Evolutionary conservation across 2,113 vertebrate species (phyloP), one percentile per base, ranked within the genome.

Genomic region (Ancistrus triradiatus): DNA sequence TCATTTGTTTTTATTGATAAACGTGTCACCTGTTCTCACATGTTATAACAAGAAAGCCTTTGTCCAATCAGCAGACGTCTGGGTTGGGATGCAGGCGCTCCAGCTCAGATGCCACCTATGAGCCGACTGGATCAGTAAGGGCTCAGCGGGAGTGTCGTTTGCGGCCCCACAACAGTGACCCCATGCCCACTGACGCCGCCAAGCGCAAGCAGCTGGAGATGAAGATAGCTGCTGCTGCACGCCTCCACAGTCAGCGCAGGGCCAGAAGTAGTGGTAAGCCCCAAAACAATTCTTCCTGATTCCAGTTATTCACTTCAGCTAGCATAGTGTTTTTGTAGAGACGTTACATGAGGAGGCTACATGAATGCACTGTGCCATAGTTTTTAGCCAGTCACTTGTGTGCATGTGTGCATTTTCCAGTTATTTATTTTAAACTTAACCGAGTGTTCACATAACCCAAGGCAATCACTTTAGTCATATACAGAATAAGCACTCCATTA

Each of bases 131-230:
- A 49, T 85, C 88, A 10, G 85, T 88, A 77, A 92, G 86, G 80
- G 85, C 85, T 1, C 91, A 90, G 85, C 86, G 92, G 9, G 90
- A 91, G 78, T 90, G 90, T 68, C 88, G 91, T 2, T 85, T 94
- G 74, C 84, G 91, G 75, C 89, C 91, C 0, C 91, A 94, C 80
- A 90, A 90, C 85, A 92, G 90, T 11, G 91, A 91, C 76, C 92
- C 90, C 46, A 93, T 92, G 91, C 89, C 91, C 0, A 86, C 90
- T 0, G 88, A 93, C 67, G 90, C 90, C 0, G 86, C 90, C 72
- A 91, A 93, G 79, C 90, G 91, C 77, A 93, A 92, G 81, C 90
- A 95, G 84, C 86, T 92, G 82, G 91, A 94, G 78, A 89, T 95
- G 87, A 93, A 93, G 83, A 95, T 92, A 1, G 90, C 91, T 0